Base-by-base conservation (phyloP, 2,888 invertebrate species). In the Himalopsyche japonica region DNA sequence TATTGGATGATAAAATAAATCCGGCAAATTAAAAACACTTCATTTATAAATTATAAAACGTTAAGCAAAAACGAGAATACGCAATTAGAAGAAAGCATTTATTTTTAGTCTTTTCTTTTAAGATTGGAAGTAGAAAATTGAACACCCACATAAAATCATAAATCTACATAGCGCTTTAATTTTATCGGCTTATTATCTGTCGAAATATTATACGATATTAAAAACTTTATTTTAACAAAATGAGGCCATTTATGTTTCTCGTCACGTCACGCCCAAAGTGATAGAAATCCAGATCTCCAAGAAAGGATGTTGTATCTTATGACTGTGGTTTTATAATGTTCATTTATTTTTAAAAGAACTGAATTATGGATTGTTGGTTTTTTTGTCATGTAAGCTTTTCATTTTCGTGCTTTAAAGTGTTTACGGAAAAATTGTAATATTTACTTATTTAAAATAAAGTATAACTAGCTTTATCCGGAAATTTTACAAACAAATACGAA, bases 141-240 rank as follows among this genome's bases (percentile, higher is more conserved):
- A 27, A 70, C 70, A 27, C 70, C 70, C 70, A 24, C 70, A 70
- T 27, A 12, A 24, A 70, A 70, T 70, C 15, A 43, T 43, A 43
- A 43, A 70, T 70, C 70, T 70, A 30, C 30, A 70, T 70, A 15
- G 15, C 24, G 27, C 70, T 70, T 70, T 30, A 70, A 30, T 70
- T 70, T 70, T 70, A 27, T 64, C 10, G 20, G 10, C 27, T 8
- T 64, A 64, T 64, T 24, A 85, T 77, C 78, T 79, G 85, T 57
- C 34, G 82, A 80, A 83, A 82, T 82, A 82, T 80, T 57, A 82
- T 77, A 76, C 18, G 34, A 78, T 79, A 79, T 15, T 70, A 70
- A 70, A 70, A 85, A 83, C 49, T 85, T 83, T 79, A 80, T 83
- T 27, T 81, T 85, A 85, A 85, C 81, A 79, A 83, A 85, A 85